Conservation (phyloP, 2,797 vertebrate species). For the Pterois miles region DNA sequence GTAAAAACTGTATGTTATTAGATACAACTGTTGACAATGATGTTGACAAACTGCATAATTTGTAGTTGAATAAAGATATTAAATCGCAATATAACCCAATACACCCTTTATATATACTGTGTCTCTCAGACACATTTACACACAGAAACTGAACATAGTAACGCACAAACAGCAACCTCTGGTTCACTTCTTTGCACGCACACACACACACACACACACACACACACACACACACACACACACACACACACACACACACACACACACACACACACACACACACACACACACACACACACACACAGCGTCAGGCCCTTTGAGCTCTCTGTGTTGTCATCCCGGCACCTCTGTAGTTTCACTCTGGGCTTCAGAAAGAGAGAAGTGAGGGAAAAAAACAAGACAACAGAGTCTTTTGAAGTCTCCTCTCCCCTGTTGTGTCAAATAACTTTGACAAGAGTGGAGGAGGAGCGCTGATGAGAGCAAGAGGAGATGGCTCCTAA, state of each 20-base stretch:
- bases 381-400: conserved; percentile 49
- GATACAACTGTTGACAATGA: no score
- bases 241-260: conserved; percentile 13
- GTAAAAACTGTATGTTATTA: background rate
- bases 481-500: conserved; percentile 66
- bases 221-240: conserved; percentile 18
- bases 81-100: no score
- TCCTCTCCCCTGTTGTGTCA: conserved; percentile 66
- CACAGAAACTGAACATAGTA: background rate
- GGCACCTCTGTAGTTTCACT: conserved; percentile 70
- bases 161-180: conserved; percentile 1
- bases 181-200: conserved; percentile 1
- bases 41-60: no score
- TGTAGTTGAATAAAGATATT: no score
- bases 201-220: conserved; percentile 8
- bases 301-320: conserved; percentile 40
- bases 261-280: background rate
- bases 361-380: conserved; percentile 50
- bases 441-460: conserved; percentile 66
- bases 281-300: conserved; percentile 7
- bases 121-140: background rate
- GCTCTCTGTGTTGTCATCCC: conserved; percentile 61
- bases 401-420: conserved; percentile 75
- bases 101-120: background rate
- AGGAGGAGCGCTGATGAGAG: conserved; percentile 59